Percentiles rank a stretch among this genome's conserved stretches.
Conservation (phyloP, 2,113 vertebrate species). For the Coptodon rendalli region DNA sequence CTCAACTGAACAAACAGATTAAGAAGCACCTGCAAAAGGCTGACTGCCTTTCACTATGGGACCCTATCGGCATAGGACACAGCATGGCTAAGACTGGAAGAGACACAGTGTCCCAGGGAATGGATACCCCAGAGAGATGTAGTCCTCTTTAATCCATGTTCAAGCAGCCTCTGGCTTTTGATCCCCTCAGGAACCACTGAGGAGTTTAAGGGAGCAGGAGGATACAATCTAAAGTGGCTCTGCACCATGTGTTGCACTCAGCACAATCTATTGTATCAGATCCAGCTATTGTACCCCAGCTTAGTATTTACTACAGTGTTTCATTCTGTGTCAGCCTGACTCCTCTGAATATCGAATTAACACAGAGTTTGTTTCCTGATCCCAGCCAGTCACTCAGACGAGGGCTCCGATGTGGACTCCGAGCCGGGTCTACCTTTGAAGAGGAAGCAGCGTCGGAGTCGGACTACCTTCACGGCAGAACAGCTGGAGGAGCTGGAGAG, state of each 20-base stretch:
- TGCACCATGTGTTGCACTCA: slow-evolving; percentile 43
- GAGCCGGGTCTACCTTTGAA: slow-evolving; percentile 95
- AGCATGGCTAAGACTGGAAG: slow-evolving; percentile 53
- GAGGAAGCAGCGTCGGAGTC: slow-evolving; percentile 93
- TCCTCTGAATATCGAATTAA: background rate
- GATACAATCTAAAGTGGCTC: slow-evolving; percentile 52
- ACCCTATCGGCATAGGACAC: slow-evolving; percentile 41
- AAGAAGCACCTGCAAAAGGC: slow-evolving; percentile 68
- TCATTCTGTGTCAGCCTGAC: background rate
- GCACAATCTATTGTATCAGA: slow-evolving; percentile 27
- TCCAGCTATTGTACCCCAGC: slow-evolving; percentile 7
- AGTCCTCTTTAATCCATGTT: slow-evolving; percentile 66
- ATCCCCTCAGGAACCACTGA: slow-evolving; percentile 58
- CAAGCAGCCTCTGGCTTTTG: slow-evolving; percentile 67
- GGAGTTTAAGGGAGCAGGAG: slow-evolving; percentile 53
- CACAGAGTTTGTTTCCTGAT: slow-evolving; percentile 12
- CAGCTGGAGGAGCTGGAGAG: slow-evolving; percentile 96
- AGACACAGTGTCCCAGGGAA: slow-evolving; percentile 58
- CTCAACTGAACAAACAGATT: slow-evolving; percentile 71
- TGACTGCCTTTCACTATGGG: slow-evolving; percentile 16
- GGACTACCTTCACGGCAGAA: slow-evolving; percentile 95
- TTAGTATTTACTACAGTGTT: background rate
- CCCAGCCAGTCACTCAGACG: slow-evolving; percentile 89
- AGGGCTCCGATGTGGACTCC: slow-evolving; percentile 95
- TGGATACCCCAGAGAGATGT: slow-evolving; percentile 55